Evolutionary conservation across 2,888 invertebrate species (phyloP).

Genomic region (Beris chalybata): DNA sequence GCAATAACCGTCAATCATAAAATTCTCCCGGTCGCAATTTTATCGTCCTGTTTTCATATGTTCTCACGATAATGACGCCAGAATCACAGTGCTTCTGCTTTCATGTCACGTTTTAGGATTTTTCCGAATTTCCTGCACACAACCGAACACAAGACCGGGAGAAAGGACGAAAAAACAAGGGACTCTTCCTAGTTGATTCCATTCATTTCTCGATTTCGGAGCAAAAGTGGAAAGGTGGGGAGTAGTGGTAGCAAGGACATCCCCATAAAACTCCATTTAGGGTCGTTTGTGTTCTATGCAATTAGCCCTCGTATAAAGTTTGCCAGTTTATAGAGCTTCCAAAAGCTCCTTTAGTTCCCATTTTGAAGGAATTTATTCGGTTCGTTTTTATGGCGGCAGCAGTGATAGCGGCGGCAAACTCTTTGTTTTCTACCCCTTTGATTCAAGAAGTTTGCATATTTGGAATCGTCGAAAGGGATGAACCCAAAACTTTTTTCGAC

Average conservation of each 20-base stretch:
- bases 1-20: conserved; percentile 31
- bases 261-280: neutral
- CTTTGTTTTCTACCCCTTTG: too few relatives aligned
- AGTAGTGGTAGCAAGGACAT: neutral
- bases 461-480: too few relatives aligned
- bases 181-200: neutral
- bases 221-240: neutral
- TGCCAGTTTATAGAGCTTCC: conserved; percentile 3
- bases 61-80: neutral
- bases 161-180: neutral
- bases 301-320: conserved; percentile 5
- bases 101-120: conserved; percentile 1
- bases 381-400: neutral
- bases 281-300: conserved; percentile 9
- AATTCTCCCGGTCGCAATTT: conserved; percentile 2
- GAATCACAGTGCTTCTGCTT: neutral
- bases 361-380: conserved; percentile 5
- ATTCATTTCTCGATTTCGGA: neutral
- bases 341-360: conserved; percentile 9
- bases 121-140: neutral
- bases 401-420: too few relatives aligned
- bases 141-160: neutral
- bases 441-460: too few relatives aligned
- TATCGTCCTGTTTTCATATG: conserved; percentile 17
- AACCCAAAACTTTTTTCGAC: too few relatives aligned